These are phyloP conservation scores for Cacoxenus indagator DNA, from an alignment of 2,888 invertebrate species.

Conservation along the genomic window DNA sequence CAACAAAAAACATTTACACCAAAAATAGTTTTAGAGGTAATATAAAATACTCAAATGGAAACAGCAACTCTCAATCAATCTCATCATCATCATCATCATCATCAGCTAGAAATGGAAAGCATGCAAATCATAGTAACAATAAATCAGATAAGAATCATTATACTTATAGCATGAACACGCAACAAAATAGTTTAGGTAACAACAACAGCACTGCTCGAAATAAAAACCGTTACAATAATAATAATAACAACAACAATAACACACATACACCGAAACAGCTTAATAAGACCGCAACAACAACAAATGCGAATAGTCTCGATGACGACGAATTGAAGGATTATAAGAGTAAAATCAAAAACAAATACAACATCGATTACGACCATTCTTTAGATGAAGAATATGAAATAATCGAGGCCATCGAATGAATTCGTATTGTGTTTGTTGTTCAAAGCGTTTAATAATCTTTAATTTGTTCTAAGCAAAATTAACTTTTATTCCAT, in stretches of 20 bases:
- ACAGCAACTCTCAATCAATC: constrained; percentile 40
- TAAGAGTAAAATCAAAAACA: constrained; percentile 70
- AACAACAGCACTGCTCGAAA: constrained; percentile 20
- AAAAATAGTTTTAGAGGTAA: constrained; percentile 70
- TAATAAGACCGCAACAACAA: constrained; percentile 38
- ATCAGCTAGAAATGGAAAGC: constrained; percentile 48
- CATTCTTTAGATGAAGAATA: constrained; percentile 71
- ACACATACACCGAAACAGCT: constrained; percentile 8
- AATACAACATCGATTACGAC: constrained; percentile 71
- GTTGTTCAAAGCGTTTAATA: too few species aligned
- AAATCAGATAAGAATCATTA: constrained; percentile 36
- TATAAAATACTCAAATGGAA: constrained; percentile 55
- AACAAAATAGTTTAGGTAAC: constrained; percentile 36
- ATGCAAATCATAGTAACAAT: constrained; percentile 48
- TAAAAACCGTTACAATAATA: constrained; percentile 26
- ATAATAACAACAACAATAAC: constrained; percentile 33
- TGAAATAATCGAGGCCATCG: constrained; percentile 71
- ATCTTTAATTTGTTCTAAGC: too few species aligned
- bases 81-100: constrained; percentile 59
- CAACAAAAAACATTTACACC: constrained; percentile 54
- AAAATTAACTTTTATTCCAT: too few species aligned
- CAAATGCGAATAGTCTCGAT: constrained; percentile 55
- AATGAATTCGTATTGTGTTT: constrained; percentile 51
- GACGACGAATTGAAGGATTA: constrained; percentile 67
- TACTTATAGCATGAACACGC: constrained; percentile 41